These are phyloP conservation scores for Dynastes grantii DNA, from an alignment of 2,888 invertebrate genomes.

Conservation along the genomic window DNA sequence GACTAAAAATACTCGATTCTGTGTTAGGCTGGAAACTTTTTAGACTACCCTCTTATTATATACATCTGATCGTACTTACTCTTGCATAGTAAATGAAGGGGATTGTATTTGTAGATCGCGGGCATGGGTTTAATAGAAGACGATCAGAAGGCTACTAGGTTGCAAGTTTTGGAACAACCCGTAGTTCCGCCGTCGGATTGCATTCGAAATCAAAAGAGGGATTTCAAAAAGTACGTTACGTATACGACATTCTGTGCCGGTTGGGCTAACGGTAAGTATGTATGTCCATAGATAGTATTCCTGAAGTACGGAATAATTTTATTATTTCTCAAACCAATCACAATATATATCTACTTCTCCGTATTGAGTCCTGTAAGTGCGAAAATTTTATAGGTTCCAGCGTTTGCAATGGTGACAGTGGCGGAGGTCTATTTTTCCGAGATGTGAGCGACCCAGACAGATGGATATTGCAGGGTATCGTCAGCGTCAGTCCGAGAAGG, in stretches of 20 bases:
- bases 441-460: constrained; percentile 62
- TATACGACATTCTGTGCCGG: constrained; percentile 79
- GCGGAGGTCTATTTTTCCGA: constrained; percentile 74
- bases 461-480: constrained; percentile 69
- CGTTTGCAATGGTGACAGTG: constrained; percentile 78
- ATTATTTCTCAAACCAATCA: neutral
- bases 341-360: no score
- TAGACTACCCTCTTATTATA: neutral
- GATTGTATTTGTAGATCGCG: constrained; percentile 67
- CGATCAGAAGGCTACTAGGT: constrained; percentile 71
- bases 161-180: constrained; percentile 72
- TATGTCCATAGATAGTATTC: no score
- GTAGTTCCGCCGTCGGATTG: constrained; percentile 74
- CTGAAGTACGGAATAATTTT: neutral
- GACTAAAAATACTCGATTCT: no score
- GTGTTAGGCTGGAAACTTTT: no score
- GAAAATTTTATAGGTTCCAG: constrained; percentile 69
- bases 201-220: constrained; percentile 69
- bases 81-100: no score
- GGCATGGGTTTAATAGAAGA: constrained; percentile 78
- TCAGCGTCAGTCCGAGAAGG: constrained; percentile 70
- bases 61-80: no score
- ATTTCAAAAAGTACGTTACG: constrained; percentile 74
- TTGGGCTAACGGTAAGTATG: constrained; percentile 70
- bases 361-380: no score